Evolutionary conservation across 2,113 vertebrate genomes (phyloP), one percentile per base, ranked within the genome.

Genomic region (Parus major): DNA sequence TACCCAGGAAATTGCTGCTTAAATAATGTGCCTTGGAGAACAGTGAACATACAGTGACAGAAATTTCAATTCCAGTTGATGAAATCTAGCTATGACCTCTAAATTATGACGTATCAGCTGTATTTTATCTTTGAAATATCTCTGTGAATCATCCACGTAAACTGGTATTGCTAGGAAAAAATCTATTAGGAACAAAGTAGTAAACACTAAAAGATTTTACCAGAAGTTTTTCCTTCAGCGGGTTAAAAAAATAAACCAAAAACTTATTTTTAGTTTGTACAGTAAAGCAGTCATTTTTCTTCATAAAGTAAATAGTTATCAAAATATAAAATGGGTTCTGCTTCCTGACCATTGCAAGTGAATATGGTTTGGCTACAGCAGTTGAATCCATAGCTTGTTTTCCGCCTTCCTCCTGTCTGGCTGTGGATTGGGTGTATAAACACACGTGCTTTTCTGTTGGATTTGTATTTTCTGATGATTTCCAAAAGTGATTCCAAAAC

Each of bases 121-220:
- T 65, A 44, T 87, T 93, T 86, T 61, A 18, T 73, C 35, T 87
- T 87, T 56, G 66, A 77, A 56, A 60, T 59, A 22, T 41, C 23
- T 75, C 41, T 82, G 23, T 21, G 29, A 55, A n/a, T 66, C 5
- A 15, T 64, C 44, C 27, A 35, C 28, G 33, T 89, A 36, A 41
- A 57, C 19, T 75, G 57, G 11, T 76, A 77, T 44, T 87, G 55
- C 47, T 88, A 73, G 90, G 90, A 91, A 77, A 91, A 77, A 80
- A 47, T 71, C 55, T 39, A 14, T 46, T 71, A 15, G 28, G 64
- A 92, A 27, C 17, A 56, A 88, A 82, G 41, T 35, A 63, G 14
- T 73, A 73, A 90, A 50, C 11, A 47, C 18, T 53, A 56, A 68
- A 78, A 75, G 47, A 35, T 39, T 39, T 76, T 35, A 50, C 25